A percentile compares a stretch with the other conserved stretches of the same genome.
Evolutionary conservation across 35 echinoderm and acorn worm species (phyloP).

Genomic region (Heliocidaris erythrogramma): DNA sequence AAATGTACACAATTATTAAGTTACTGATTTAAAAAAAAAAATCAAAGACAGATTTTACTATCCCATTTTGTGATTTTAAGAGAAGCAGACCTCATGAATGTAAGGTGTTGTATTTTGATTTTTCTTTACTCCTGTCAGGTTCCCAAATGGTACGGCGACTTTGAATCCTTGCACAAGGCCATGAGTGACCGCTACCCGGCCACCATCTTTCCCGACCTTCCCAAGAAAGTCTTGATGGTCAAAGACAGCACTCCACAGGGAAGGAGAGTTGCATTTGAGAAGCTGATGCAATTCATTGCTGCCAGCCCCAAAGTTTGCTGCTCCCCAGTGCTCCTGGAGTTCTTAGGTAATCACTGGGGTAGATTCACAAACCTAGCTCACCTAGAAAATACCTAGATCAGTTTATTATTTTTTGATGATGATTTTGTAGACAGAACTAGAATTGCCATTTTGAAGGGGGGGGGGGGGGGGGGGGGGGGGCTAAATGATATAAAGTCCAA

Average conservation of each 20-base stretch:
- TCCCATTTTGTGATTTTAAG: too few species aligned
- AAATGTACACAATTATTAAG: too few species aligned
- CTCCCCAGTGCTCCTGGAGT: constrained; percentile 61
- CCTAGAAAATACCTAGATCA: too few species aligned
- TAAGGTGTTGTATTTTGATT: not conserved
- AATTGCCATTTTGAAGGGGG: too few species aligned
- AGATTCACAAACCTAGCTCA: too few species aligned
- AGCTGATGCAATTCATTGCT: constrained; percentile 77
- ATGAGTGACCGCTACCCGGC: constrained; percentile 87
- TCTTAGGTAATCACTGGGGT: constrained; percentile 64
- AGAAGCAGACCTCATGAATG: not conserved
- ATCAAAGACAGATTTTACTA: too few species aligned
- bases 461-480: too few species aligned
- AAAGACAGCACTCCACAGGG: constrained; percentile 71
- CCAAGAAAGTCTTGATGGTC: constrained; percentile 74
- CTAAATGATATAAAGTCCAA: too few species aligned
- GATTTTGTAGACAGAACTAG: too few species aligned
- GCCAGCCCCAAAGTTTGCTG: constrained; percentile 62
- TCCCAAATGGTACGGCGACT: constrained; percentile 74
- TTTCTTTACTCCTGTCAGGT: constrained; percentile 47
- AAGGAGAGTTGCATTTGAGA: constrained; percentile 66
- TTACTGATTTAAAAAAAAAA: too few species aligned
- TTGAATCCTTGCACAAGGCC: constrained; percentile 85
- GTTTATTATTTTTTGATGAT: too few species aligned
- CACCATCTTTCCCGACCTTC: constrained; percentile 86